These are phyloP conservation scores for Hydractinia symbiolongicarpus DNA, from an alignment of 30 jellyfish, hydroid and myxozoan genomes.

Conservation along the genomic window DNA sequence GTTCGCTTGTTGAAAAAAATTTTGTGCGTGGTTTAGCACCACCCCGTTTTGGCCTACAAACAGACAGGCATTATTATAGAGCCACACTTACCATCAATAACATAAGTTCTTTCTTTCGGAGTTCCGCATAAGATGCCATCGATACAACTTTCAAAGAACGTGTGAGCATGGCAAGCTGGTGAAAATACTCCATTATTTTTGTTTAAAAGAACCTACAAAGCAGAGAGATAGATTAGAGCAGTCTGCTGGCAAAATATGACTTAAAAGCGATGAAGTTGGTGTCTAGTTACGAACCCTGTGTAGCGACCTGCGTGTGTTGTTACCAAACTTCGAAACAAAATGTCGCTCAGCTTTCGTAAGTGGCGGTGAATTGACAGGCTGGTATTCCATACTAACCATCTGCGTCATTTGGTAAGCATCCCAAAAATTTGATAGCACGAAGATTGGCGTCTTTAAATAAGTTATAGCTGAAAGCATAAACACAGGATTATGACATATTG, in stretches of 20 bases:
- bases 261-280: background rate
- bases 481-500: background rate
- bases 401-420: slow-evolving; percentile 78
- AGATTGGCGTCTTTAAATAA: slow-evolving; percentile 70
- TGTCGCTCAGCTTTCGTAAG: slow-evolving; percentile 42
- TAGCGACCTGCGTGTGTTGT: slow-evolving; percentile 62
- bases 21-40: no score
- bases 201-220: slow-evolving; percentile 41
- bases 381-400: slow-evolving; percentile 44
- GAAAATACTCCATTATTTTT: slow-evolving; percentile 71
- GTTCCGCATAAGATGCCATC: slow-evolving; percentile 75
- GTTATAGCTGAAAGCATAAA: slow-evolving; percentile 44
- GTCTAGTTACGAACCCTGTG: slow-evolving; percentile 40
- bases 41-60: no score
- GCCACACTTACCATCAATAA: slow-evolving; percentile 48
- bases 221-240: slow-evolving; percentile 1
- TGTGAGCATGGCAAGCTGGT: slow-evolving; percentile 88
- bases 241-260: background rate
- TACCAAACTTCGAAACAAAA: slow-evolving; percentile 59
- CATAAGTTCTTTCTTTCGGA: slow-evolving; percentile 59
- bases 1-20: no score
- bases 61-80: background rate
- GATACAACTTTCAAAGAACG: slow-evolving; percentile 69
- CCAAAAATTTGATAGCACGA: slow-evolving; percentile 81
- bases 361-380: slow-evolving; percentile 74